Percentiles rank a stretch among this genome's conserved stretches.
Evolutionary conservation across 2,113 vertebrate species (phyloP).

Genomic region (Eretmochelys imbricata): DNA sequence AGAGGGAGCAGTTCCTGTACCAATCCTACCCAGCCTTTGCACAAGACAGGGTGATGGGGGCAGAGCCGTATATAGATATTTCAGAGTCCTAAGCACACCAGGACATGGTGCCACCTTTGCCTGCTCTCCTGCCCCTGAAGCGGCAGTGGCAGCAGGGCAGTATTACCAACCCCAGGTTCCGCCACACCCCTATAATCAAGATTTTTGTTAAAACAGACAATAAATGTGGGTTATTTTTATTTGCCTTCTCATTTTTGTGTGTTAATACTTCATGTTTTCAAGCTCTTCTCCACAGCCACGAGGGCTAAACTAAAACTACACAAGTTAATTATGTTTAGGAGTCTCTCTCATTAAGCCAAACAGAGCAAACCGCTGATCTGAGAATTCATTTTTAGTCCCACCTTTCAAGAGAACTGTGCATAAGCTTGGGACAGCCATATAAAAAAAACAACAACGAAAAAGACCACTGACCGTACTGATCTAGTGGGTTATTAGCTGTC

Average conservation of each 20-base stretch:
- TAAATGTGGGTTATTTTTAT: neutral
- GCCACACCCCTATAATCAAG: neutral
- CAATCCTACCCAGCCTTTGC: neutral
- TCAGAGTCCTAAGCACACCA: neutral
- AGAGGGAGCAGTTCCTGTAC: neutral
- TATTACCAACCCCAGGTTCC: neutral
- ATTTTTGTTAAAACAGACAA: neutral
- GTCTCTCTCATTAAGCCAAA: constrained; percentile 15
- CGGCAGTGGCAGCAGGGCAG: neutral
- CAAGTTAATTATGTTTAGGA: constrained; percentile 31
- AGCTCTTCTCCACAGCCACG: neutral
- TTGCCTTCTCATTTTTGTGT: neutral
- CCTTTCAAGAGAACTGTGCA: neutral
- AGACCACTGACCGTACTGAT: neutral
- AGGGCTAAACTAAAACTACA: constrained; percentile 9
- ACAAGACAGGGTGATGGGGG: neutral
- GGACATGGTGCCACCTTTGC: neutral
- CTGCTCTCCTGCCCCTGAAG: neutral
- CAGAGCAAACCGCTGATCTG: neutral
- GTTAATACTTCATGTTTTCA: neutral
- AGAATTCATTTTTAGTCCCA: constrained; percentile 3
- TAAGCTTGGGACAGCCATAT: neutral
- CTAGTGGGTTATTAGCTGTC: constrained; percentile 34
- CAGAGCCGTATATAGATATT: neutral
- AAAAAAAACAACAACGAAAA: neutral